phyloP scores from a whole-genome alignment of 2,888 invertebrate species.

The Melinopterus prodromus region DNA sequence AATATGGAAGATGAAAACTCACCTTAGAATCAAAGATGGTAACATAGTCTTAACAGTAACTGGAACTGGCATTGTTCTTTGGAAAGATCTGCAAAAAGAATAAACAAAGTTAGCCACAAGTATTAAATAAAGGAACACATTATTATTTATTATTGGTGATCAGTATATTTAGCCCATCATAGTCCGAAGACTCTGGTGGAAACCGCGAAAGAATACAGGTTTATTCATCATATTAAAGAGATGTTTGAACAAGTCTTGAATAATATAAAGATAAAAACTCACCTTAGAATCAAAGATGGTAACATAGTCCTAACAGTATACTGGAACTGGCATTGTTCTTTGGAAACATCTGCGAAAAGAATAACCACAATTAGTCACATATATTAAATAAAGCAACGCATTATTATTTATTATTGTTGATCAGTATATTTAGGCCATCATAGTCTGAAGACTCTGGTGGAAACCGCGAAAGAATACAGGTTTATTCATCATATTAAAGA shows the following conservation, averaged over 20 bases:
- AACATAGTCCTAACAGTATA: not conserved
- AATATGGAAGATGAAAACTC: not conserved
- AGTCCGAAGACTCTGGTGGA: slow-evolving; percentile 63
- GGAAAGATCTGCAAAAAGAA: not conserved
- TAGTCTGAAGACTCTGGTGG: slow-evolving; percentile 62
- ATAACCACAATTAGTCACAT: not conserved
- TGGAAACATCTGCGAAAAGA: not conserved
- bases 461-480: slow-evolving; percentile 71
- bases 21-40: not conserved
- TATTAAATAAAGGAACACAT: not conserved
- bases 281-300: slow-evolving; percentile 6
- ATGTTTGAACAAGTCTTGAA: not conserved
- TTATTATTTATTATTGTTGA: slow-evolving; percentile 7
- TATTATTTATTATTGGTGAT: slow-evolving; percentile 9
- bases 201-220: slow-evolving; percentile 70
- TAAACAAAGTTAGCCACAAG: not conserved
- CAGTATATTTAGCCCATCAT: slow-evolving; percentile 60
- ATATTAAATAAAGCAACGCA: not conserved
- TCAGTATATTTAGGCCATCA: slow-evolving; percentile 59
- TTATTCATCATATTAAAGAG: slow-evolving; percentile 61
- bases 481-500: slow-evolving; percentile 61
- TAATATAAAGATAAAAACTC: not conserved
- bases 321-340: not conserved
- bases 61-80: not conserved
- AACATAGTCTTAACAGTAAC: not conserved